phyloP scores from a whole-genome alignment of 1,140 invertebrate species.

The Nymphalis io region DNA sequence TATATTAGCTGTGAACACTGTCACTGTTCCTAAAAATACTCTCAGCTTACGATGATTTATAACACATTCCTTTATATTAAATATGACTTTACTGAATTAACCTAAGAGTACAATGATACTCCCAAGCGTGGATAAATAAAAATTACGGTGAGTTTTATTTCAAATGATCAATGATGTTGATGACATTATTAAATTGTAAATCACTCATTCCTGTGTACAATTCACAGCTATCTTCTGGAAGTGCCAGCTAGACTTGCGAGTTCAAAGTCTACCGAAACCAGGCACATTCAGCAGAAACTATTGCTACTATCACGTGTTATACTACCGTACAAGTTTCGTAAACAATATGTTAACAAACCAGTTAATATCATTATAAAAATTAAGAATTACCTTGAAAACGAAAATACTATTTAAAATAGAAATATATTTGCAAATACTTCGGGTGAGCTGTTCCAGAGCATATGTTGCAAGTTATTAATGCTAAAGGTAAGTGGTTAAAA shows the following conservation, averaged over 20 bases:
- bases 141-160: not conserved
- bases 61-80: no score
- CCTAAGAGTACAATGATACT: not conserved
- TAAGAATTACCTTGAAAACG: not conserved
- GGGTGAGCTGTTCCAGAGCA: not conserved
- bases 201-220: conserved; percentile 1
- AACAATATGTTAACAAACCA: not conserved
- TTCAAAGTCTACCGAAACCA: not conserved
- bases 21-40: no score
- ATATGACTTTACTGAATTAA: not conserved
- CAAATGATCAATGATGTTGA: not conserved
- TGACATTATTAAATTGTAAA: not conserved
- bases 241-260: not conserved
- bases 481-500: not conserved
- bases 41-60: no score
- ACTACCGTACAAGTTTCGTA: not conserved
- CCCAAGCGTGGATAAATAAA: not conserved
- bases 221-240: conserved; percentile 3
- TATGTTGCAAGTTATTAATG: not conserved
- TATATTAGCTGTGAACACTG: no score
- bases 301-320: not conserved
- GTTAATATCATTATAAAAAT: not conserved
- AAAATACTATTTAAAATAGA: not conserved
- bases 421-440: not conserved
- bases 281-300: not conserved